Base-by-base conservation (phyloP, 2,888 invertebrate species). In the Lasioglossum oenotherae region DNA sequence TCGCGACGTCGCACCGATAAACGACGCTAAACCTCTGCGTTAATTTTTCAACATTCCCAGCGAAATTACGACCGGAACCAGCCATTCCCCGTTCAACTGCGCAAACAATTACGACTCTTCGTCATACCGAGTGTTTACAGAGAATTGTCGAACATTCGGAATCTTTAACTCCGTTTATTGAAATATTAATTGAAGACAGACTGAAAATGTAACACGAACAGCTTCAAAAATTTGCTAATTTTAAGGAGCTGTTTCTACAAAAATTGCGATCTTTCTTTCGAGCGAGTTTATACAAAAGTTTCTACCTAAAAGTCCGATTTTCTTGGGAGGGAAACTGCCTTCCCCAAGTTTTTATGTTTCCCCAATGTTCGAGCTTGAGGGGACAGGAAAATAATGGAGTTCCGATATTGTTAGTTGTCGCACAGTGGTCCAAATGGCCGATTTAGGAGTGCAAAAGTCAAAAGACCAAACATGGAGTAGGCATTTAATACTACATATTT, bases 1-100 rank as follows among this genome's bases (percentile, higher is more conserved):
- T 75, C 49, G 69, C 80, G 53, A 60, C 35, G 71, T 44, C 60
- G 73, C 69, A 41, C 19, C 72, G 78, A 57, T 82, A 69, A 75
- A 85, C 74, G 74, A 27, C n/a, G 38, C 27, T 38, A 53, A 60
- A 78, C 49, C 64, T 3, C 44, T 46, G 35, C 80, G 78, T 84
- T 73, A 78, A 85, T 85, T 84, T 74, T 80, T 83, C 74, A 23
- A 8, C 74, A 0, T 4, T 27, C 76, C 16, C 16, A 14, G 71
- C 44, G 35, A 74, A 85, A 85, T 71, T 44, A 53, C 76, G 3
- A 2, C 35, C 80, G 19, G 57, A 75, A 78, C 27, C 71, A 75
- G 35, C 85, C 46, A 80, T 78, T 80, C 73, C 49, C 1, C 23
- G 69, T 84, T 71, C 49, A 69, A 78, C 84, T 64, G 71, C 46